These are phyloP conservation scores for Cataglyphis rosenhaueri DNA, from an alignment of 2,888 invertebrate genomes.

Conservation along the genomic window DNA sequence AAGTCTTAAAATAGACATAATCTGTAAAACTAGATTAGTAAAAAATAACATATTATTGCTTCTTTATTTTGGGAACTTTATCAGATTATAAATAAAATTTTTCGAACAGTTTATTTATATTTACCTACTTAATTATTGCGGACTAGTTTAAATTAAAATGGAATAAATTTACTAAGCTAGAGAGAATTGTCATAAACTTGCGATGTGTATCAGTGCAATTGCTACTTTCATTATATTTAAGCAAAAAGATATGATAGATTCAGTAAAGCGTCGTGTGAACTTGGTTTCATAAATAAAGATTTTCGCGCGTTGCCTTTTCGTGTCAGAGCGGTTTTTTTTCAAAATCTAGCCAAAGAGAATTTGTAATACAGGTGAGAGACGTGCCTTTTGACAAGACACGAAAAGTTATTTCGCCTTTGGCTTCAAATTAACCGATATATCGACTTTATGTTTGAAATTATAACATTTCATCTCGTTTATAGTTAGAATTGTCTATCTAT, in stretches of 20 bases:
- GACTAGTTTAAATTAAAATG: conserved; percentile 10
- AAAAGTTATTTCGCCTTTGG: conserved; percentile 48
- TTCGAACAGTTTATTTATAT: background rate
- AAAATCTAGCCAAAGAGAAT: conserved; percentile 79
- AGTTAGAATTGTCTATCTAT: background rate
- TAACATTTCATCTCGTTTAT: background rate
- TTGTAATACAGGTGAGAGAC: conserved; percentile 72
- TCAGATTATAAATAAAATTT: conserved; percentile 2
- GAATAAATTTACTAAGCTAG: background rate
- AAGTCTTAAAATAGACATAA: conserved; percentile 20
- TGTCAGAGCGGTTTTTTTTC: conserved; percentile 74
- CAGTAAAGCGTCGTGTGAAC: conserved; percentile 71
- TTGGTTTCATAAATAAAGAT: conserved; percentile 81
- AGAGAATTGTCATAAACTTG: conserved; percentile 4
- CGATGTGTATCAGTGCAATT: conserved; percentile 21
- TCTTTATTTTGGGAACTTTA: background rate
- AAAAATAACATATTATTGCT: background rate
- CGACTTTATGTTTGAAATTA: background rate
- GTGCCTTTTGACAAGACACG: conserved; percentile 39
- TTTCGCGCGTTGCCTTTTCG: conserved; percentile 66
- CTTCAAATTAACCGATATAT: conserved; percentile 9
- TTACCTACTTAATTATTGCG: background rate
- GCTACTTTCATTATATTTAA: conserved; percentile 31
- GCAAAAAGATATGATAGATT: conserved; percentile 66
- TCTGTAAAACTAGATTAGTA: conserved; percentile 19